Base-by-base conservation (phyloP, 2,797 vertebrate genomes). In the Lacerta agilis region DNA sequence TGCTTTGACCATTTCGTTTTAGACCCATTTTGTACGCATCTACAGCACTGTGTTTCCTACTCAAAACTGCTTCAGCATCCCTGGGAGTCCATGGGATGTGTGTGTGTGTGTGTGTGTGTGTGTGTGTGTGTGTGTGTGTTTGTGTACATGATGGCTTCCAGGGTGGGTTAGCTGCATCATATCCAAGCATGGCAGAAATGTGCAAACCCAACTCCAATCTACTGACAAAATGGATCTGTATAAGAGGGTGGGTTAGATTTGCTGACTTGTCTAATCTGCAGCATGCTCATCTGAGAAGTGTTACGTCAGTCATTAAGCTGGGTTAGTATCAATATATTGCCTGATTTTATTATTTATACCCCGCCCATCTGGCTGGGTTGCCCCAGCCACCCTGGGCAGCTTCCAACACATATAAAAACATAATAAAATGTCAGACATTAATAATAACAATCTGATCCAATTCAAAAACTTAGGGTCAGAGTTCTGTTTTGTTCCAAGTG, bases 1-100 rank as follows among this genome's bases (percentile, higher is more conserved):
- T 82, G 55, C n/a, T 81, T 75, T 87, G 71, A 75, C 79, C 38
- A 45, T 81, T 77, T 33, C n/a, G 36, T 55, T 8, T 83, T 55
- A 38, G 33, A 33, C 43, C 8, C 38, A 77, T 43, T 76, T 43
- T 10, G 43, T 7, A 66, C 15, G 11, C n/a, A 87, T 41, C 75
- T 49, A 5, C 15, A 69, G 29, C 27, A 73, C 36, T 73, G 29
- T 61, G 13, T 45, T 66, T 81, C 29, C 8, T 25, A 77, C 41
- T 38, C 17, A 73, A 82, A 82, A 66, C 6, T 5, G 13, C 43
- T 76, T 82, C 15, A 78, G 18, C 15, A 45, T 38, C 9, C 4
- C 23, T 61, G 8, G 33, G 71, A 33, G 18, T 64, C 25, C 15
- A 77, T 18, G n/a, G 11, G 3, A 25, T 73, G 11, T 61, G 17